Evolutionary conservation across 2,113 vertebrate genomes (phyloP).

Genomic region (Chloropsis hardwickii): DNA sequence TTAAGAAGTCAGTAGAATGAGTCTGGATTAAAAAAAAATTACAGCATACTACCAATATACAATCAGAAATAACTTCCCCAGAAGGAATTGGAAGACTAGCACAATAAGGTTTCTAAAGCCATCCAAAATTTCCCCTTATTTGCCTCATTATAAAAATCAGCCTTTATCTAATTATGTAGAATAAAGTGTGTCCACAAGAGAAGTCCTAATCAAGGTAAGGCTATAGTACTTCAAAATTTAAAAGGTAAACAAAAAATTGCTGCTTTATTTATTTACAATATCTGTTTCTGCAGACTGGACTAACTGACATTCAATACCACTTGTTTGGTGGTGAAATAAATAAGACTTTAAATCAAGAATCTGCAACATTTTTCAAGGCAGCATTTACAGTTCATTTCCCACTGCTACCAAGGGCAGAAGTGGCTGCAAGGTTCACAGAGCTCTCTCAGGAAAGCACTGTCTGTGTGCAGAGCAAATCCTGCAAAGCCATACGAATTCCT

Average conservation of each 20-base stretch:
- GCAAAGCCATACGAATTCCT: background rate
- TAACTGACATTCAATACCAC: background rate
- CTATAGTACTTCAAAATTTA: background rate
- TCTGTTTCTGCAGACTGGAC: background rate
- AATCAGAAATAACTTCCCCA: background rate
- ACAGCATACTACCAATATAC: background rate
- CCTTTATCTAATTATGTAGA: background rate
- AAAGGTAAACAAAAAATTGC: background rate
- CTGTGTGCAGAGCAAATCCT: background rate
- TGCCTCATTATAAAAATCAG: background rate
- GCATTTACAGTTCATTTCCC: background rate
- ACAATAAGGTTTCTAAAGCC: background rate
- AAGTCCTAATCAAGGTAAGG: background rate
- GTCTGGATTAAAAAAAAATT: background rate
- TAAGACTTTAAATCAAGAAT: background rate
- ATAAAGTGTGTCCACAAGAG: background rate
- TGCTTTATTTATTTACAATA: background rate
- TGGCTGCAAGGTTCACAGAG: background rate
- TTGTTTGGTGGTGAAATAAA: background rate
- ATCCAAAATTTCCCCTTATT: background rate
- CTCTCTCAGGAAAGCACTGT: background rate
- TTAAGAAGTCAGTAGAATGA: background rate
- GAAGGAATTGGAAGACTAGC: background rate
- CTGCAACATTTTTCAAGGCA: background rate
- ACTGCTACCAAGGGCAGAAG: background rate